These are phyloP conservation scores for Cheilosia urbana DNA, from an alignment of 2,888 invertebrate species.

Conservation along the genomic window DNA sequence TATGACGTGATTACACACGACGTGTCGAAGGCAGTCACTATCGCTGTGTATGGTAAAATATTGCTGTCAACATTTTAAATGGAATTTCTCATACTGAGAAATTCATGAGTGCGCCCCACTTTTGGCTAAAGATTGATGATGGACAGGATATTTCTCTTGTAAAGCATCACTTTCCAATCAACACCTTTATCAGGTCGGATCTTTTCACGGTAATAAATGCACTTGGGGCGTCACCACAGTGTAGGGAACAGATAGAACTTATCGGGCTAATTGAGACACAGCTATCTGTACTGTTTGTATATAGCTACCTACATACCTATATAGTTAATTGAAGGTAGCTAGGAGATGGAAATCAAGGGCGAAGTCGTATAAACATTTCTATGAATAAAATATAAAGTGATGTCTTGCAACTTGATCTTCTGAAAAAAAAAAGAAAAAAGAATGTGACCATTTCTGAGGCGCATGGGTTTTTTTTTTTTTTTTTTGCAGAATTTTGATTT, in stretches of 20 bases:
- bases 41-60: conserved; percentile 41
- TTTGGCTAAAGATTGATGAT: conserved; percentile 42
- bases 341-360: too few relatives aligned
- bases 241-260: neutral
- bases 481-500: too few relatives aligned
- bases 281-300: too few relatives aligned
- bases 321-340: too few relatives aligned
- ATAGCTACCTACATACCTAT: too few relatives aligned
- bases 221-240: conserved; percentile 24
- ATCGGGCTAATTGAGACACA: neutral
- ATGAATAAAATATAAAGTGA: too few relatives aligned
- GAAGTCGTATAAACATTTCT: too few relatives aligned
- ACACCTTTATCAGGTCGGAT: conserved; percentile 43
- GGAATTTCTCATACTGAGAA: conserved; percentile 59
- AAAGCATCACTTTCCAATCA: conserved; percentile 60
- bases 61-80: conserved; percentile 62
- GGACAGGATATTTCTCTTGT: conserved; percentile 17
- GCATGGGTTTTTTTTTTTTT: too few relatives aligned
- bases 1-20: conserved; percentile 36
- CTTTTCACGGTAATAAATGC: conserved; percentile 26
- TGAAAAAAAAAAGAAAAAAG: too few relatives aligned
- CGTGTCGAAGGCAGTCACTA: conserved; percentile 56
- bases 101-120: conserved; percentile 29
- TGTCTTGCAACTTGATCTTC: too few relatives aligned
- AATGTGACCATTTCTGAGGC: too few relatives aligned